Base-by-base conservation (phyloP, 1,140 invertebrate genomes). In the Leguminivora glycinivorella region DNA sequence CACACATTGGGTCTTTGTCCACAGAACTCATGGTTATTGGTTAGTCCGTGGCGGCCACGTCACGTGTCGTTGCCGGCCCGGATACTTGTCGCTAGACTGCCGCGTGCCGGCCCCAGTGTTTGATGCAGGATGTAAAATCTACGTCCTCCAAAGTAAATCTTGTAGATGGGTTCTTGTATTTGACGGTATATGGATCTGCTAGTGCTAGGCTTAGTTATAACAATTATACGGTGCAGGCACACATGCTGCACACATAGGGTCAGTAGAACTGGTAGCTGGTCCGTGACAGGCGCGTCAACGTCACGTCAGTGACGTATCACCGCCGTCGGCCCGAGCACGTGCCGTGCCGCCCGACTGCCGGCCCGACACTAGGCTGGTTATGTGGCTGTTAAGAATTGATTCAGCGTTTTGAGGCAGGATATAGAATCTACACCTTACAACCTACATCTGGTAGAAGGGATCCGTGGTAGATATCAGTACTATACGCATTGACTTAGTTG, bases 191-290 rank as follows among this genome's bases (percentile, higher is more conserved):
- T n/a, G n/a, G n/a, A n/a, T n/a, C n/a, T n/a, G n/a, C n/a, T n/a
- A n/a, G n/a, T n/a, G n/a, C n/a, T n/a, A n/a, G n/a, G n/a, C n/a
- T n/a, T n/a, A n/a, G n/a, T n/a, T n/a, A n/a, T n/a, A n/a, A n/a
- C n/a, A n/a, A n/a, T n/a, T 93, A 12, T 93, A 94, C 63, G 93
- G 94, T 56, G 93, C 92, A 93, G 17, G 93, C 92, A 17, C 96
- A 95, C 78, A 94, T 94, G 72, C 83, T 96, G 4, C 95, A 96
- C 77, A 95, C 94, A 0, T 94, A 94, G 73, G 95, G 96, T 0
- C 96, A 96, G 0, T 97, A 93, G 0, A 95, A 95, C 0, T 97
- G 96, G 96, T n/a, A n/a, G n/a, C 82, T 97, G 26, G 93, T 94
- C 6, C 76, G 72, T 24, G 82, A 84, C 17, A 80, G 87, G 0